Percentiles rank a stretch among this genome's conserved stretches.
Conservation (phyloP, 2,888 invertebrate genomes). For the Hipparchia semele region DNA sequence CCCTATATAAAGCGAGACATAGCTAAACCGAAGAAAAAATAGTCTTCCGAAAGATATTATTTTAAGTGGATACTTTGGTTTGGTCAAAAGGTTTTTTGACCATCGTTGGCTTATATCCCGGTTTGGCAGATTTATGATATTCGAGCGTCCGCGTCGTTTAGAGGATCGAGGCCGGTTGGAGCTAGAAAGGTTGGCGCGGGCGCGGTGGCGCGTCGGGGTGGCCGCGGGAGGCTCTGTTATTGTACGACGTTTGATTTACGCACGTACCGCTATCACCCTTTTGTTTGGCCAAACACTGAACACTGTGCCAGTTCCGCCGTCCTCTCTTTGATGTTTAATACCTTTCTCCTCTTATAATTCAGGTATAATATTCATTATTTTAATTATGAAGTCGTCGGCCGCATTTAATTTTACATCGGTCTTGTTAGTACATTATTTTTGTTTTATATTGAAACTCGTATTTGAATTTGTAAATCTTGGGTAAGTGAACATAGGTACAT, state of each 20-base stretch:
- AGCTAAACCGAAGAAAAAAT: neutral
- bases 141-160: constrained; percentile 63
- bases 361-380: constrained; percentile 17
- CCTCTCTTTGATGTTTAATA: constrained; percentile 52
- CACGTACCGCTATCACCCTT: constrained; percentile 81
- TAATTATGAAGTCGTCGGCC: constrained; percentile 23
- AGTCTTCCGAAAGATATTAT: constrained; percentile 16
- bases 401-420: neutral
- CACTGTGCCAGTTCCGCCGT: constrained; percentile 75
- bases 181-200: constrained; percentile 32
- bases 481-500: neutral
- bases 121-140: constrained; percentile 77
- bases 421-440: neutral
- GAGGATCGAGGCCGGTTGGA: constrained; percentile 59
- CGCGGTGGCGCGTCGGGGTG: constrained; percentile 56
- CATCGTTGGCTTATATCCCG: constrained; percentile 65
- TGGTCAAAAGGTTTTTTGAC: constrained; percentile 50
- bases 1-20: neutral
- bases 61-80: constrained; percentile 39
- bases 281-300: constrained; percentile 79
- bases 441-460: neutral
- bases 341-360: constrained; percentile 19
- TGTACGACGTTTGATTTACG: constrained; percentile 82
- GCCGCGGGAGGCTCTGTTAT: constrained; percentile 75
- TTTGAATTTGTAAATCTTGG: neutral